phyloP scores from a whole-genome alignment of 2,797 vertebrate genomes.

The Dermochelys coriacea region DNA sequence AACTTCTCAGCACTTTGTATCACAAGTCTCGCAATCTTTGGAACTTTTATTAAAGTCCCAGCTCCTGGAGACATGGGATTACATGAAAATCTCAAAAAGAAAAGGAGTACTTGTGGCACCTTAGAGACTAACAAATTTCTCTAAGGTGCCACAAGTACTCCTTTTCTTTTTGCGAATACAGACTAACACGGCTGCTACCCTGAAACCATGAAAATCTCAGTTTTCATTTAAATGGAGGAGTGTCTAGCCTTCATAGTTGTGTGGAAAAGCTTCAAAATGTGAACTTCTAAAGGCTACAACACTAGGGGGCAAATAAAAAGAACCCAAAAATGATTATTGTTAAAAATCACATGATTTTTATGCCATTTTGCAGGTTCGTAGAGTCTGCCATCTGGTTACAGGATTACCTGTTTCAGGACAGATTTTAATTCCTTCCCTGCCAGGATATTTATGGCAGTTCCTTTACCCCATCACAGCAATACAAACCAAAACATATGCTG shows the following conservation, averaged over 20 bases:
- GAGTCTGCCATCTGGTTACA: accelerated
- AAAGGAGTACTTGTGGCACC: too few species aligned
- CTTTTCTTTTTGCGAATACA: too few species aligned
- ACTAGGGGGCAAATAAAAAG: constrained; percentile 54
- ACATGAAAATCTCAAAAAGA: too few species aligned
- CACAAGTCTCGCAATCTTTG: background rate
- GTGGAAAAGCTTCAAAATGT: background rate
- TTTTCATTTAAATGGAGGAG: too few species aligned
- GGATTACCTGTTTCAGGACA: too few species aligned
- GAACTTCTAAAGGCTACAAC: constrained; percentile 3
- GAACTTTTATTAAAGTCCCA: background rate
- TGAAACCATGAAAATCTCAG: too few species aligned
- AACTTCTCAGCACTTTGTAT: background rate
- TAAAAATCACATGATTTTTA: background rate
- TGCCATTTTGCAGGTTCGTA: background rate
- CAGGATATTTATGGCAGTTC: background rate
- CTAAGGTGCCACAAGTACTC: too few species aligned
- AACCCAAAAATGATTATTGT: background rate
- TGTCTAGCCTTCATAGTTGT: background rate
- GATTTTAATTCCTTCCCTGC: background rate
- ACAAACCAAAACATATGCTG: background rate
- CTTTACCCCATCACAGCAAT: background rate
- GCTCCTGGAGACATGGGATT: background rate
- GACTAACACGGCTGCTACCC: too few species aligned
- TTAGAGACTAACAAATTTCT: too few species aligned